A percentile compares a stretch with the other conserved stretches of the same genome.
Evolutionary conservation across 2,888 invertebrate species (phyloP).

Genomic region (Charanyca ferruginea): DNA sequence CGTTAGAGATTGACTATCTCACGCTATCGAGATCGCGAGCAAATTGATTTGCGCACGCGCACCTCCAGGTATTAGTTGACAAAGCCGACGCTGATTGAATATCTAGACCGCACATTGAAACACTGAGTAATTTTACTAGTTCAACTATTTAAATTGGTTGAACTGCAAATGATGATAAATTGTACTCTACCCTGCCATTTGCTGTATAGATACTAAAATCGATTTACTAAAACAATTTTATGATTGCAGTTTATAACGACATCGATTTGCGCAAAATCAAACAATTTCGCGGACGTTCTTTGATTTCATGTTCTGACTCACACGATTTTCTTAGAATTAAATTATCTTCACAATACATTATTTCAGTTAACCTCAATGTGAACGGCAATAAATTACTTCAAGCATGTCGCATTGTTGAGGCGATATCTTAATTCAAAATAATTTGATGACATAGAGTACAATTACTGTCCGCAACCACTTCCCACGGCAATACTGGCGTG

Average conservation of each 20-base stretch:
- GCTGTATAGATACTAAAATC: conserved; percentile 47
- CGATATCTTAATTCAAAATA: conserved; percentile 65
- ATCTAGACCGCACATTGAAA: conserved; percentile 62
- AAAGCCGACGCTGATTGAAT: conserved; percentile 78
- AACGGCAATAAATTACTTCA: conserved; percentile 58
- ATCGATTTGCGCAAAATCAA: conserved; percentile 43
- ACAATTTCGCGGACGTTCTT: conserved; percentile 46
- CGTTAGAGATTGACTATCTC: conserved; percentile 80
- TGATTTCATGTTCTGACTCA: conserved; percentile 49
- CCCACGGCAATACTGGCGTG: conserved; percentile 80
- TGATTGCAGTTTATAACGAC: conserved; percentile 47
- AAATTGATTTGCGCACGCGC: conserved; percentile 86
- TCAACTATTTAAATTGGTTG: conserved; percentile 57
- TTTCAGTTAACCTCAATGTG: conserved; percentile 45
- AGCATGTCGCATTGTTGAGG: conserved; percentile 63
- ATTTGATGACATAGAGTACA: conserved; percentile 63
- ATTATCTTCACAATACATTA: conserved; percentile 45
- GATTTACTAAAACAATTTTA: conserved; percentile 57
- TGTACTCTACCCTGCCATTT: conserved; percentile 49
- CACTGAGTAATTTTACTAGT: conserved; percentile 62
- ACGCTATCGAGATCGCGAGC: conserved; percentile 80
- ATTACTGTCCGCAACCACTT: conserved; percentile 82
- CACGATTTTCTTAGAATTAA: conserved; percentile 47
- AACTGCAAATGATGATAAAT: conserved; percentile 64
- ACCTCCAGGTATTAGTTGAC: conserved; percentile 77